Percentiles rank a stretch among this genome's conserved stretches.
Conservation (phyloP, 2,888 invertebrate genomes). For the Nomada hirtipes region DNA sequence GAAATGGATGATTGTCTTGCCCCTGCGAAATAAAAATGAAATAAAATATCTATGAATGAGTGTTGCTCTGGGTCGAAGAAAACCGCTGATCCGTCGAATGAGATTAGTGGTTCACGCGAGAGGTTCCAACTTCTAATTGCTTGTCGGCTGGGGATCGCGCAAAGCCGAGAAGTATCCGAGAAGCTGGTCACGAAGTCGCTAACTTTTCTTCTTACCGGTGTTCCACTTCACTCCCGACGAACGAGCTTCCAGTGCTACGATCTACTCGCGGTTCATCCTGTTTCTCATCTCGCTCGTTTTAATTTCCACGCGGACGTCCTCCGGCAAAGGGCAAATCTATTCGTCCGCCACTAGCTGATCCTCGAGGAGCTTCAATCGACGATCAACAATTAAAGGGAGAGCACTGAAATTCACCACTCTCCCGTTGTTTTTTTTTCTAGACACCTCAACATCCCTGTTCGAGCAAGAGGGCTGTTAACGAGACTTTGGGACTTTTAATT, state of each 20-base stretch:
- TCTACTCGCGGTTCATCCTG: conserved; percentile 25
- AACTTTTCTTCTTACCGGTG: conserved; percentile 46
- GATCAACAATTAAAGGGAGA: conserved; percentile 8
- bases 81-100: conserved; percentile 13
- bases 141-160: conserved; percentile 38
- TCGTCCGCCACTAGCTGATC: background rate
- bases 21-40: too few relatives aligned
- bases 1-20: too few relatives aligned
- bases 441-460: background rate
- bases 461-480: conserved; percentile 17
- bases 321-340: background rate
- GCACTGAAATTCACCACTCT: background rate
- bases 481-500: conserved; percentile 36
- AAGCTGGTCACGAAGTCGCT: conserved; percentile 63
- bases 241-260: conserved; percentile 23
- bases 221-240: conserved; percentile 6
- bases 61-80: background rate
- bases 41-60: too few relatives aligned
- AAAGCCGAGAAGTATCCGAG: conserved; percentile 59
- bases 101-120: conserved; percentile 46
- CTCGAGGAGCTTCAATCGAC: background rate
- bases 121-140: conserved; percentile 66
- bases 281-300: conserved; percentile 24
- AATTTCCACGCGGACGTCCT: background rate
- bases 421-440: background rate